A percentile compares a stretch with the other conserved stretches of the same genome.
Conservation (phyloP, 1,140 invertebrate genomes). For the Wiebesia pumilae region DNA sequence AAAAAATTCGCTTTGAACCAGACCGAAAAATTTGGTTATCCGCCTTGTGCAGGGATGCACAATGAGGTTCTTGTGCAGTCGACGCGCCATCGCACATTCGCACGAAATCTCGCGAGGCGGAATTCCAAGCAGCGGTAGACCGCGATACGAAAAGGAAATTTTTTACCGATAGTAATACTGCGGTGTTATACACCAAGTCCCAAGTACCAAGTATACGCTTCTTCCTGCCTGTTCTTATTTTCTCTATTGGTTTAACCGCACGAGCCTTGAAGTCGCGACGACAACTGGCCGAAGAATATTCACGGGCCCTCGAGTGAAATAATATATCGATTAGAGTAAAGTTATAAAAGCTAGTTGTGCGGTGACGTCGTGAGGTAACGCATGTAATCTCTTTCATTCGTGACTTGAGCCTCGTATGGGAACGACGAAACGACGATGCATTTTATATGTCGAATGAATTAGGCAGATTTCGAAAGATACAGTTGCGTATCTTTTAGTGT, state of each 20-base stretch:
- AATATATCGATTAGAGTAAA: background rate
- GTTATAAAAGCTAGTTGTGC: background rate
- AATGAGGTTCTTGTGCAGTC: conserved; percentile 6
- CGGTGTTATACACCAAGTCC: background rate
- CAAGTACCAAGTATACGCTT: background rate
- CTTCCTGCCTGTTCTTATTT: background rate
- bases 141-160: background rate
- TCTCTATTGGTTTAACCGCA: no score
- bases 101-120: background rate
- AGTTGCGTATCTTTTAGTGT: background rate
- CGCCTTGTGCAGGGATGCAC: background rate
- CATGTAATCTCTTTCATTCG: background rate
- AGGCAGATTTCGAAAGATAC: background rate
- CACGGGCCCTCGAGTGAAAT: background rate
- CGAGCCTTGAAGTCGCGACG: no score
- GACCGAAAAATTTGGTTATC: conserved; percentile 19
- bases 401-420: background rate
- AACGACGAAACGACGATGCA: background rate
- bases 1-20: conserved; percentile 21
- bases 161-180: background rate
- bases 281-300: background rate
- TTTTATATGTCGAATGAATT: background rate
- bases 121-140: background rate
- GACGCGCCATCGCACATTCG: background rate
- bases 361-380: background rate